phyloP scores from a whole-genome alignment of 2,888 invertebrate species.

The Calameuta idolon region DNA sequence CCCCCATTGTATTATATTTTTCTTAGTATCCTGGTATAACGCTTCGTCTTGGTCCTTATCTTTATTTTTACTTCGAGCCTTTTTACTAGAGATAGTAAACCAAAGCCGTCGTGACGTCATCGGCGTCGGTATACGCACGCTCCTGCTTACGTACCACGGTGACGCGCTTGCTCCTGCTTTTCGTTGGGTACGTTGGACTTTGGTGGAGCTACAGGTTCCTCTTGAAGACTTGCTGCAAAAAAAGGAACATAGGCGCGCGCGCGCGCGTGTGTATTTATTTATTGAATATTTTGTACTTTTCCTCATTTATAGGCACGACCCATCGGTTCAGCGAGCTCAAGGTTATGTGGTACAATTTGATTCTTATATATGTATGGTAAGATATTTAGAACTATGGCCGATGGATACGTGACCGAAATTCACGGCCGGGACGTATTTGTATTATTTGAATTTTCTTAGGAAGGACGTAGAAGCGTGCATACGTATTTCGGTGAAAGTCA shows the following conservation, averaged over 20 bases:
- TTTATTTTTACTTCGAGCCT: background rate
- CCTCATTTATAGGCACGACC: background rate
- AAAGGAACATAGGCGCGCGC: background rate
- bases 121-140: background rate
- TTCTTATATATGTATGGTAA: background rate
- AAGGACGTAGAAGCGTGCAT: background rate
- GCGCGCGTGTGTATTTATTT: background rate
- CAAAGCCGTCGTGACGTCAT: background rate
- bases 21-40: background rate
- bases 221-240: background rate
- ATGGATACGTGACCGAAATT: slow-evolving; percentile 1
- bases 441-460: slow-evolving; percentile 4
- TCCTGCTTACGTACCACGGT: background rate
- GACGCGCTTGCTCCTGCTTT: background rate
- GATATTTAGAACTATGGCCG: background rate
- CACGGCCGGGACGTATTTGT: background rate
- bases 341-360: background rate
- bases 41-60: background rate
- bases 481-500: slow-evolving; percentile 5
- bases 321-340: background rate
- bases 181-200: background rate
- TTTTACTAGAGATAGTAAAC: background rate
- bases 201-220: background rate
- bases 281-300: background rate
- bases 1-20: background rate